Conservation (phyloP, 2,113 vertebrate species). For the Sclerurus mexicanus region DNA sequence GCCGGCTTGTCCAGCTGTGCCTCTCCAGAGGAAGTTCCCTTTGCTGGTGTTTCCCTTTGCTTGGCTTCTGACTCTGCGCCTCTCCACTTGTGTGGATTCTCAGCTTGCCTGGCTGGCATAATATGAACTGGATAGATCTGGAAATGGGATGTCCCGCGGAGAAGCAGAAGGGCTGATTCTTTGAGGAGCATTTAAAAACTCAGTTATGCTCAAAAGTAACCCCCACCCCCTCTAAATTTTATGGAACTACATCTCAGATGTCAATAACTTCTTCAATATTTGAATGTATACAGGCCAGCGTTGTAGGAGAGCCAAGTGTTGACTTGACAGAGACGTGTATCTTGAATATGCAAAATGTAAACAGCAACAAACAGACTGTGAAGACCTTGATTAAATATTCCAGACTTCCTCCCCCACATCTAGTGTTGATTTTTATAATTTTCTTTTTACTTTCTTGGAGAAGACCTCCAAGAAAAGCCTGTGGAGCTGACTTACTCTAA, state of each 20-base stretch:
- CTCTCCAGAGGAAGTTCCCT: background rate
- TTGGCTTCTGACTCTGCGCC: background rate
- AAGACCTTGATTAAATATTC: conserved; percentile 46
- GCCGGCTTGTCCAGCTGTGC: background rate
- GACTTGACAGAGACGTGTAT: background rate
- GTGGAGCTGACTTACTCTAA: conserved; percentile 17
- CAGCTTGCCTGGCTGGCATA: background rate
- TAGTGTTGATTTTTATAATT: conserved; percentile 22
- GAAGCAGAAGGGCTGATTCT: background rate
- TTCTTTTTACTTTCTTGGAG: conserved; percentile 14
- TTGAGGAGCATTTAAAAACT: background rate
- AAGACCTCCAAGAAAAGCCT: conserved; percentile 25
- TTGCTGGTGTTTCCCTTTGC: background rate
- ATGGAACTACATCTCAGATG: background rate
- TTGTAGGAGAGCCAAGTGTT: conserved; percentile 11
- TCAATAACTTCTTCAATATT: background rate
- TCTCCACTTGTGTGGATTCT: background rate
- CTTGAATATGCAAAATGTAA: conserved; percentile 21
- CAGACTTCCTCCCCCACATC: background rate
- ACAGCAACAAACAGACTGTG: background rate
- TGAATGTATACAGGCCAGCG: background rate
- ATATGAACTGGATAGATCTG: background rate
- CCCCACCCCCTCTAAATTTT: background rate
- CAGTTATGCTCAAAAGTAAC: background rate
- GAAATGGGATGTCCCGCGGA: background rate